Percentiles rank a stretch among this genome's conserved stretches.
These are phyloP conservation scores for Ethmia dodecea DNA, from an alignment of 2,888 invertebrate genomes.

Conservation along the genomic window DNA sequence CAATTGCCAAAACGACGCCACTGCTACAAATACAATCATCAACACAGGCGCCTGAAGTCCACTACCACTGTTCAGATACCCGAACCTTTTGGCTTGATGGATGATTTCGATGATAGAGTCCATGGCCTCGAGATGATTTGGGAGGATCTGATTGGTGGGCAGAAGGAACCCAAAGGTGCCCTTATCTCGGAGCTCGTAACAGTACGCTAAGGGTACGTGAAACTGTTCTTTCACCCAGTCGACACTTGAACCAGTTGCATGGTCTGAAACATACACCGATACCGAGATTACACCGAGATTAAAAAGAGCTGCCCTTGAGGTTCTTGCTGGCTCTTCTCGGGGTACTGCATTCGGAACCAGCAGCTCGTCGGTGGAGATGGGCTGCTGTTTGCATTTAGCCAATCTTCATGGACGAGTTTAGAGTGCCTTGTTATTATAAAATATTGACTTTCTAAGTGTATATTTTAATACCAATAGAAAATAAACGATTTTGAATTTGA, in stretches of 20 bases:
- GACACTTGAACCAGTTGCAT: slow-evolving; percentile 81
- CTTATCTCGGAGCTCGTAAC: slow-evolving; percentile 83
- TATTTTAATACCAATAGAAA: too few species aligned
- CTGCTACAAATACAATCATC: slow-evolving; percentile 6
- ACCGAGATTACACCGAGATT: too few species aligned
- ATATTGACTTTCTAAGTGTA: too few species aligned
- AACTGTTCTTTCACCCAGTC: slow-evolving; percentile 87
- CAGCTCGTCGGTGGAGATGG: not conserved
- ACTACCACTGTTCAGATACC: slow-evolving; percentile 37
- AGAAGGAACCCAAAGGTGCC: slow-evolving; percentile 83
- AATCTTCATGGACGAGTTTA: too few species aligned
- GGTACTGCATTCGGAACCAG: too few species aligned
- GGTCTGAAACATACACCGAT: slow-evolving; percentile 52
- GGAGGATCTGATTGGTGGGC: slow-evolving; percentile 81
- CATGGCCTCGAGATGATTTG: slow-evolving; percentile 79
- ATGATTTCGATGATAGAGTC: slow-evolving; percentile 56
- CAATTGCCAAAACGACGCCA: not conserved
- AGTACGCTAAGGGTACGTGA: slow-evolving; percentile 80
- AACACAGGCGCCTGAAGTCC: slow-evolving; percentile 13
- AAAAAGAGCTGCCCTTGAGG: too few species aligned
- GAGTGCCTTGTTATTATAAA: too few species aligned
- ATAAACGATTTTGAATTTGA: too few species aligned
- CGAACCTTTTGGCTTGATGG: slow-evolving; percentile 50
- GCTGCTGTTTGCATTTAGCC: too few species aligned
- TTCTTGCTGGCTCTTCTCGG: too few species aligned